Conservation (phyloP, 1,140 invertebrate species). For the Polyergus mexicanus region DNA sequence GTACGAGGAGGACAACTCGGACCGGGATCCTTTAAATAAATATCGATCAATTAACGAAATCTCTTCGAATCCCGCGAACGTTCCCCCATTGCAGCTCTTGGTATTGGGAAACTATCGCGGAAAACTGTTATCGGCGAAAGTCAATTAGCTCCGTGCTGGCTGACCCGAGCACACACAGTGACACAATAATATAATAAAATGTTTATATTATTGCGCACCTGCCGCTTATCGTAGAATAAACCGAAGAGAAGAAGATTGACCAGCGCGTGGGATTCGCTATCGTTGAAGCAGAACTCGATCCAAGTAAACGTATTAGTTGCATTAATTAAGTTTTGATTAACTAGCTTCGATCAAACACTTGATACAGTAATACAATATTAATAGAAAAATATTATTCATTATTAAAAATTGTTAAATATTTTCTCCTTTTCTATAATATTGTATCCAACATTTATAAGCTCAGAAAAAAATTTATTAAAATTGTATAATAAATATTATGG, state of each 20-base stretch:
- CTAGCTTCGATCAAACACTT: background rate
- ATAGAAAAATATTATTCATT: background rate
- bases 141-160: constrained; percentile 54
- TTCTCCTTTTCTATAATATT: background rate
- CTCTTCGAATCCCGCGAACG: constrained; percentile 54
- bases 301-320: background rate
- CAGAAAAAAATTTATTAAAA: background rate
- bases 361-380: too few species aligned
- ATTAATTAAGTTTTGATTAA: constrained; percentile 12
- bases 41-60: constrained; percentile 56
- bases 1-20: background rate
- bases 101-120: constrained; percentile 57
- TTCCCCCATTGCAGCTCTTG: constrained; percentile 5
- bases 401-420: background rate
- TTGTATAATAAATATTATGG: background rate
- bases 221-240: constrained; percentile 52
- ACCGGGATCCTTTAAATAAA: constrained; percentile 47
- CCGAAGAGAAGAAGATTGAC: constrained; percentile 20
- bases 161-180: constrained; percentile 34
- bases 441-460: background rate
- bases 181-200: constrained; percentile 60
- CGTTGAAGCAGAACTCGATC: constrained; percentile 15
- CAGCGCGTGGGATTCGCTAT: background rate
- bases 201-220: constrained; percentile 61
- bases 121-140: constrained; percentile 59